These are phyloP conservation scores for Chrysotoxum bicinctum DNA, from an alignment of 2,888 invertebrate genomes.

Conservation along the genomic window DNA sequence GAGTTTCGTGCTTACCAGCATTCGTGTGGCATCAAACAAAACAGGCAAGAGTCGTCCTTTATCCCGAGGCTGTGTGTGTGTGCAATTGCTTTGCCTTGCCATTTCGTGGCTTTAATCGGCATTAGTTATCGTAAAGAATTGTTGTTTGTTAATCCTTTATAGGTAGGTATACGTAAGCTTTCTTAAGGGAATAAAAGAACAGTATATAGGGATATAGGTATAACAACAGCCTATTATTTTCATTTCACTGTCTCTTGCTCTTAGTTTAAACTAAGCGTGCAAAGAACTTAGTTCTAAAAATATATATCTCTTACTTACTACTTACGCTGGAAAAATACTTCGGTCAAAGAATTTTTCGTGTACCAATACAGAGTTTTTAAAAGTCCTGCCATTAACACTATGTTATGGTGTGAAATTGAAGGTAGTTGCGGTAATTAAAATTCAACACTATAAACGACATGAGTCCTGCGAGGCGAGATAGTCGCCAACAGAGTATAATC, in stretches of 20 bases:
- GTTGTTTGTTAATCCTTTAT: slow-evolving; percentile 61
- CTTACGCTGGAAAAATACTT: neutral
- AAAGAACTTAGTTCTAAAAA: slow-evolving; percentile 73
- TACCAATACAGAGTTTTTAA: neutral
- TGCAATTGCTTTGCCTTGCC: slow-evolving; percentile 67
- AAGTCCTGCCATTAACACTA: neutral
- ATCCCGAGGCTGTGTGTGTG: neutral
- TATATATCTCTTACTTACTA: neutral
- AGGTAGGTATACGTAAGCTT: slow-evolving; percentile 32
- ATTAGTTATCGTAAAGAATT: slow-evolving; percentile 13
- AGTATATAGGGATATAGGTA: slow-evolving; percentile 16
- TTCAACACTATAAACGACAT: slow-evolving; percentile 73
- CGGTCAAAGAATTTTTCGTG: neutral
- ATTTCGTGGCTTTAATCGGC: slow-evolving; percentile 68
- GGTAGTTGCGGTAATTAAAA: neutral
- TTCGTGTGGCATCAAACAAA: slow-evolving; percentile 61
- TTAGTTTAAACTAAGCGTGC: slow-evolving; percentile 79
- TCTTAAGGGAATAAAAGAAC: slow-evolving; percentile 24
- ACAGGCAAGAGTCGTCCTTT: slow-evolving; percentile 21
- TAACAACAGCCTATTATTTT: slow-evolving; percentile 69
- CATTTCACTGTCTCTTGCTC: slow-evolving; percentile 73
- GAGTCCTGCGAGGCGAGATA: slow-evolving; percentile 79
- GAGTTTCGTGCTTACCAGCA: slow-evolving; percentile 61
- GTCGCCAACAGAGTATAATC: slow-evolving; percentile 79
- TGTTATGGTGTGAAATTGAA: neutral